Evolutionary conservation across 37 sponge, comb jelly and placozoan species (phyloP).

Genomic region (Ephydatia muelleri): DNA sequence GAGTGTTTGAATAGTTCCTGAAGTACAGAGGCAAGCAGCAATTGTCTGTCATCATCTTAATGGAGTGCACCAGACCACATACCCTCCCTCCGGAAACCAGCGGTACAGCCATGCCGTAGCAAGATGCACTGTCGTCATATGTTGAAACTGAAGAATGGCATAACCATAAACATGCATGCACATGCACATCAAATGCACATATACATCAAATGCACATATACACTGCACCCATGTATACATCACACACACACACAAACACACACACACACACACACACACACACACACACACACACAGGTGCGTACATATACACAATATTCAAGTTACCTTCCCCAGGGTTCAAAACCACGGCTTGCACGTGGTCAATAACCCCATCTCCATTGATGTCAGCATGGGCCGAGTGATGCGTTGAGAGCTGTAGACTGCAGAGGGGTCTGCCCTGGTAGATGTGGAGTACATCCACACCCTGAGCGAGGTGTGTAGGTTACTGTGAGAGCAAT

Average conservation of each 20-base stretch:
- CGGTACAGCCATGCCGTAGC: constrained; percentile 26
- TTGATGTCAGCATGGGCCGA: constrained; percentile 80
- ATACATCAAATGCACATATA: constrained; percentile 6
- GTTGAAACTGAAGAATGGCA: not conserved
- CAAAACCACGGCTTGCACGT: not conserved
- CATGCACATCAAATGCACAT: constrained; percentile 13
- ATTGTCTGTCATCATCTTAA: not conserved
- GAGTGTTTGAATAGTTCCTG: constrained; percentile 76
- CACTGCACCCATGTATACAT: not conserved
- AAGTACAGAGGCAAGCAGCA: not conserved
- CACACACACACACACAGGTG: not conserved
- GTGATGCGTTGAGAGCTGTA: constrained; percentile 71
- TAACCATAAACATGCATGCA: constrained; percentile 14
- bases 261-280: constrained; percentile 11
- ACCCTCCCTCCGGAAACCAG: constrained; percentile 4
- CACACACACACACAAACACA: constrained; percentile 16
- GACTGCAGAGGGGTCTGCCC: constrained; percentile 45
- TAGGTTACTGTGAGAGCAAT: not conserved
- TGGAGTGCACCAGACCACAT: not conserved
- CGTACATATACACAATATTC: not conserved
- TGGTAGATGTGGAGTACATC: not conserved
- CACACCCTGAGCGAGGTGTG: not conserved
- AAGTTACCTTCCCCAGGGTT: not conserved
- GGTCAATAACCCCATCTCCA: constrained; percentile 71
- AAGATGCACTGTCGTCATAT: not conserved